Base-by-base conservation (phyloP, 2,888 invertebrate species). In the Pyrrhosoma nymphula region DNA sequence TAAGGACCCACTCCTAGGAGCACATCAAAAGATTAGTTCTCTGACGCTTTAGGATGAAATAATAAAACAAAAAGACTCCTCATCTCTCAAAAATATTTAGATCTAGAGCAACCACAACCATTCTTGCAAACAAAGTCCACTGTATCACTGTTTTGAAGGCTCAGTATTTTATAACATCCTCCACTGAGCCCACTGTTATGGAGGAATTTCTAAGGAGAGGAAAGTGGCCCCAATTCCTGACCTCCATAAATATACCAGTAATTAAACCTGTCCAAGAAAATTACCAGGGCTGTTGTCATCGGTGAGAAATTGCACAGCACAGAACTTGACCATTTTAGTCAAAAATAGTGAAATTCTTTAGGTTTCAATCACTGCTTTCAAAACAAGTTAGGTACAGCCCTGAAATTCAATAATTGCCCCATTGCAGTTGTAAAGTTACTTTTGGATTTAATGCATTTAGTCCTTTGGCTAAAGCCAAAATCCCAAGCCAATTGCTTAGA, bases 191-290 rank as follows among this genome's bases (percentile, higher is more conserved):
- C 26, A 93, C n/a, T 47, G 47, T 47, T 47, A 47, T 47, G 69
- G 47, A 69, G 93, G 69, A 47, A 69, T 63, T 63, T 69, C 39
- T 47, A n/a, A 93, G 75, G 93, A 69, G 69, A 93, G 93, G 93
- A 93, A 75, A 75, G 75, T 93, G 93, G 93, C 93, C 93, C 93
- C 93, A 93, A 47, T 75, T 75, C 69, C 93, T 93, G 93, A 93
- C 93, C 93, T 93, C 93, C 93, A 93, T 69, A 93, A 63, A 39
- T 39, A 47, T 93, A 93, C 93, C 93, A 47, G 75, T 93, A 93
- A 69, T 69, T n/a, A 75, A 69, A 60, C 30, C 69, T n/a, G 39
- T 47, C 39, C 26, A 69, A 47, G 75, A 69, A 75, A 14, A 47
- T 47, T 35, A 26, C 82, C 35, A 35, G 30, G 35, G 30, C 18